These are phyloP conservation scores for Halocynthia aurantium DNA, from an alignment of 23 tunicate genomes.

Conservation along the genomic window DNA sequence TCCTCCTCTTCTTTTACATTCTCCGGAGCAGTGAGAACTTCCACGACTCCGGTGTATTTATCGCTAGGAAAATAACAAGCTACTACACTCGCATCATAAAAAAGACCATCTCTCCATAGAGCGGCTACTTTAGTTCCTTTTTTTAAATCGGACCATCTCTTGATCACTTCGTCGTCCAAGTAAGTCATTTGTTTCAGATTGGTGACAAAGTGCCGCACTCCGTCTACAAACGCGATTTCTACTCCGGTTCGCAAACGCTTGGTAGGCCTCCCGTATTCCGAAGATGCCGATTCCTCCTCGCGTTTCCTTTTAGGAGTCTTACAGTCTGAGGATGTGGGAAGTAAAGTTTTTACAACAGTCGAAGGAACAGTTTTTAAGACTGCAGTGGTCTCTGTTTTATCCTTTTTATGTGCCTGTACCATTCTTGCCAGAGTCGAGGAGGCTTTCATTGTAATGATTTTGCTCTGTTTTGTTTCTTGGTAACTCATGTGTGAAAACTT, in stretches of 20 bases:
- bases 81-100: slow-evolving; percentile 63
- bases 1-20: background rate
- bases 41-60: background rate
- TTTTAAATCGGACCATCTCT: slow-evolving; percentile 51
- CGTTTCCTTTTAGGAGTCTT: no score
- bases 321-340: no score
- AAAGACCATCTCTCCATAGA: slow-evolving; percentile 56
- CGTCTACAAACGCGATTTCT: slow-evolving; percentile 63
- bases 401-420: no score
- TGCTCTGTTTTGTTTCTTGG: no score
- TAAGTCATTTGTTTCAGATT: slow-evolving; percentile 42
- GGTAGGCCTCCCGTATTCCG: no score
- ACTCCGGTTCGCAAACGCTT: slow-evolving; percentile 32
- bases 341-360: no score
- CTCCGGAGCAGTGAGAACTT: background rate
- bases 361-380: no score
- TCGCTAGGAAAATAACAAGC: slow-evolving; percentile 12
- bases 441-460: no score
- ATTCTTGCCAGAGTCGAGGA: no score
- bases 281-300: no score
- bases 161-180: slow-evolving; percentile 69
- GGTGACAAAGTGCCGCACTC: slow-evolving; percentile 53
- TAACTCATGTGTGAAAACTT: no score
- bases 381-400: no score
- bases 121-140: slow-evolving; percentile 81